Conservation (phyloP, 2,888 invertebrate genomes). For the Euphydryas editha region DNA sequence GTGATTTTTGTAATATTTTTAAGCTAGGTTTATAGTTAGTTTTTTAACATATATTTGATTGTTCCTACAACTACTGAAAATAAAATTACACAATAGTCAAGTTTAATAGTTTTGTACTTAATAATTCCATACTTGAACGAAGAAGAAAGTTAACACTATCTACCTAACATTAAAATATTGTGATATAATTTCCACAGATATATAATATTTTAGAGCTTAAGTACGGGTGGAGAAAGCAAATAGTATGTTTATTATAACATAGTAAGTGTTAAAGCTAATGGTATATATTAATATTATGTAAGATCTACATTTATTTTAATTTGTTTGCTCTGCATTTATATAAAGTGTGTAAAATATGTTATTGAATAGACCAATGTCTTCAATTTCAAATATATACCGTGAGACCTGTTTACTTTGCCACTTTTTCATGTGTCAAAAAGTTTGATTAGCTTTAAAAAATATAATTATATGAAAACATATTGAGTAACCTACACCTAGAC, state of each 20-base stretch:
- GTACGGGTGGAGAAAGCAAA: constrained; percentile 63
- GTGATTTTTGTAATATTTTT: constrained; percentile 66
- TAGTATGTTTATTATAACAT: constrained; percentile 40
- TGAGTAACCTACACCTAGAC: no score
- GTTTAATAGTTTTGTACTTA: constrained; percentile 76
- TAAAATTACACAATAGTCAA: constrained; percentile 65
- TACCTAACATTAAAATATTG: constrained; percentile 60
- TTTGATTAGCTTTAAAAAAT: no score
- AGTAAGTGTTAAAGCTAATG: constrained; percentile 34
- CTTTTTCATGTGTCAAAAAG: no score
- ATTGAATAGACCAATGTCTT: constrained; percentile 48
- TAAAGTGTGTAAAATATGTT: constrained; percentile 35
- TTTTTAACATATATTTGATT: constrained; percentile 60
- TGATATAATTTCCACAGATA: constrained; percentile 74
- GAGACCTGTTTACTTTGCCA: no score
- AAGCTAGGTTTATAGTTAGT: constrained; percentile 62
- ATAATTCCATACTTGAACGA: constrained; percentile 51
- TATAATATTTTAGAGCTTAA: constrained; percentile 48
- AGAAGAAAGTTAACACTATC: constrained; percentile 53
- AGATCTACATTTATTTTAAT: constrained; percentile 42
- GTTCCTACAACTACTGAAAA: constrained; percentile 76
- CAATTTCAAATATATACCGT: constrained; percentile 42
- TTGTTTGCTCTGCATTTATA: constrained; percentile 36
- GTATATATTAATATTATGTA: constrained; percentile 33
- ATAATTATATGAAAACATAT: no score